phyloP scores from a whole-genome alignment of 2,888 invertebrate species.

The Mermis nigrescens region DNA sequence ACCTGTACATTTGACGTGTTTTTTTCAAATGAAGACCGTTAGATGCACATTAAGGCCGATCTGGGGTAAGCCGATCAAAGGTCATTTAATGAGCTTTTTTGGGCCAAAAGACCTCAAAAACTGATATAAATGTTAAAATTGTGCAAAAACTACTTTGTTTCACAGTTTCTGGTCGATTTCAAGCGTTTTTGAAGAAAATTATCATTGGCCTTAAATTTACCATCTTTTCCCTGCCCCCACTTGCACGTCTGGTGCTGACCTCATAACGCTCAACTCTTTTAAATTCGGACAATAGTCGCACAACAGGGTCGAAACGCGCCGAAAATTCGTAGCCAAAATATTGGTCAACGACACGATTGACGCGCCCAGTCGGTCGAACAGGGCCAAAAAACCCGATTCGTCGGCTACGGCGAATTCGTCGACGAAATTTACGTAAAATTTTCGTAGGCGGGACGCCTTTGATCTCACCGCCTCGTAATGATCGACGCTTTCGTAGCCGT shows the following conservation, averaged over 20 bases:
- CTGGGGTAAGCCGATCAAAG: no score
- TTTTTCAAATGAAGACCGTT: no score
- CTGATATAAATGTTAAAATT: no score
- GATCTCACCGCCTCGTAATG: neutral
- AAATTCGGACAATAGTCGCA: slow-evolving; percentile 1
- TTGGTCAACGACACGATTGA: neutral
- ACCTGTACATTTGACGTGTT: no score
- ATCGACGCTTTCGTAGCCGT: neutral
- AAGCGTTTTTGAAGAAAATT: no score
- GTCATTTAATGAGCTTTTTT: no score
- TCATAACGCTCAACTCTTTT: neutral
- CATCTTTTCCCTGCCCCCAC: no score
- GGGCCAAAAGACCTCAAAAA: no score
- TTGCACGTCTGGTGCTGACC: neutral
- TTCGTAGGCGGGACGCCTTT: neutral
- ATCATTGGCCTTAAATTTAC: no score
- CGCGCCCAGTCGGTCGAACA: neutral
- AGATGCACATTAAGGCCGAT: no score
- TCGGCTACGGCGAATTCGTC: neutral
- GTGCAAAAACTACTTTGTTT: no score
- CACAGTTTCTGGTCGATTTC: no score
- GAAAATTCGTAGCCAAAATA: neutral
- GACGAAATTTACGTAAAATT: neutral
- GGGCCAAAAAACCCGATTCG: neutral
- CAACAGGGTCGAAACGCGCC: neutral